phyloP scores from a whole-genome alignment of 2,113 vertebrate species.

The Phrynosoma platyrhinos region DNA sequence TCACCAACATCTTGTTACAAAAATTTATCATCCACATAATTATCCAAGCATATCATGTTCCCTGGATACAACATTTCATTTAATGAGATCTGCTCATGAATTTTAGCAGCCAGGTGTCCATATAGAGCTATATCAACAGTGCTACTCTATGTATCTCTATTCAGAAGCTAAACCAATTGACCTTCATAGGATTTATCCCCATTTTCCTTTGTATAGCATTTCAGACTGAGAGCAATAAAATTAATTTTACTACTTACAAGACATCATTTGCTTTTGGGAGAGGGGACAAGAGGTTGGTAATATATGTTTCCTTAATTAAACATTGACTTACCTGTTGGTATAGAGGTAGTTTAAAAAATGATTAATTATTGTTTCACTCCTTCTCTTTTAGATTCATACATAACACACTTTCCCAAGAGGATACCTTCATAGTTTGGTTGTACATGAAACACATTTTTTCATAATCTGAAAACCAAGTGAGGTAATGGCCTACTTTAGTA shows the following conservation, averaged over 20 bases:
- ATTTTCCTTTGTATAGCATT: neutral
- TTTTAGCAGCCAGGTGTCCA: neutral
- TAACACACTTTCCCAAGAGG: neutral
- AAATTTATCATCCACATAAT: neutral
- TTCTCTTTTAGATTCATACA: neutral
- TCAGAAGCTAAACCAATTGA: neutral
- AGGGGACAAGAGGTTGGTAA: neutral
- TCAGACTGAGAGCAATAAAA: neutral
- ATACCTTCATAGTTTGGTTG: neutral
- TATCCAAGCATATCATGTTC: neutral
- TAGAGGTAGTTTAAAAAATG: neutral
- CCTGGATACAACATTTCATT: neutral
- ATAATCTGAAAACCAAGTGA: neutral
- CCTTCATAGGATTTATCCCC: neutral
- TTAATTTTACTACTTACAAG: neutral
- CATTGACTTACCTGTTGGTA: neutral
- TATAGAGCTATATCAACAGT: neutral
- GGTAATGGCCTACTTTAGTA: neutral
- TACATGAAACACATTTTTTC: neutral
- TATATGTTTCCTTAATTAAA: neutral
- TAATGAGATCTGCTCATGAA: neutral
- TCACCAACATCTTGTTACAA: neutral
- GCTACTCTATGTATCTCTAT: neutral
- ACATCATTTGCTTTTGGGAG: neutral
- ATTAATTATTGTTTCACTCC: neutral